Evolutionary conservation across 2,888 invertebrate species (phyloP), one percentile per base, ranked within the genome.

Genomic region (Myopa tessellatipennis): DNA sequence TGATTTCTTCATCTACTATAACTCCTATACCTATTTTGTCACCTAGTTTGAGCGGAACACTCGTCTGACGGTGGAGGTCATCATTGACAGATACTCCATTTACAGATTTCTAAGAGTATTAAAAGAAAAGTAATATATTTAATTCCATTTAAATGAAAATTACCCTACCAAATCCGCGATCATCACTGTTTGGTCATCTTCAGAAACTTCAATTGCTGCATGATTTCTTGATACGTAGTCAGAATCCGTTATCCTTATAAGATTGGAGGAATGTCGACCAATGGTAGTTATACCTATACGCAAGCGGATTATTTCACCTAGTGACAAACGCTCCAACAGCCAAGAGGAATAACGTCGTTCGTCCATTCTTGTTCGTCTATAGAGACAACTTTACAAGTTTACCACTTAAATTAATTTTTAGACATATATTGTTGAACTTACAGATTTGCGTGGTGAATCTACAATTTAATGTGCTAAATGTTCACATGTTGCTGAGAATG

Each of bases 61-160:
- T 74, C 1, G 34, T 34, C n/a, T 74, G 70, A 18, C 78, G 67
- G 4, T 84, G 73, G 18, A 73, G 76, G 10, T 5, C 34, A 7
- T 76, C 76, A 75, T 88, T 89, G 4, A 88, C 81, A 70, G 78
- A 88, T 2, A 87, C 81, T 0, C 89, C 89, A 82, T 89, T 89
- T 34, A 83, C 78, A 0, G 88, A 83, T 34, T 83, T 80, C 86
- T 88, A 50, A 1, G 73, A 79, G 78, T 55, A 40, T 55, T n/a
- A 52, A 65, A 40, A 38, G 2, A 38, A 34, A 55, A 55, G 77
- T 16, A 38, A 67, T 74, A 58, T 8, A 34, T 26, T 78, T 40
- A 69, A 67, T 45, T 55, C 10, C 1, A 55, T 2, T 55, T 55
- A 45, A 45, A 14, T 55, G 10, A 12, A n/a, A 6, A 55, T 55